phyloP scores from a whole-genome alignment of 2,797 vertebrate species.

The Triplophysa bombifrons region DNA sequence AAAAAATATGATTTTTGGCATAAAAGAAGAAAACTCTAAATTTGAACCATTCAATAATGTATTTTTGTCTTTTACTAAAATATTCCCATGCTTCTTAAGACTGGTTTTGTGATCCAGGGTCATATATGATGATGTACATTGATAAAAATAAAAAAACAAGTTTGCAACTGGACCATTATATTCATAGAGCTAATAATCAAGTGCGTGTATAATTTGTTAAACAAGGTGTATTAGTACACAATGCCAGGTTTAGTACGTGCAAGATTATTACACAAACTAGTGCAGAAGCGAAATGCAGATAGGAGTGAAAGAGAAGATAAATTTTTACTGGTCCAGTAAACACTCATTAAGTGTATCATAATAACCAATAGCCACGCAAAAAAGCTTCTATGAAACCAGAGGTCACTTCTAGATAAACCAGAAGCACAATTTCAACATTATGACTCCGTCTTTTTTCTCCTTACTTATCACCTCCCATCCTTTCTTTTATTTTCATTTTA shows the following conservation, averaged over 20 bases:
- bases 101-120: too few relatives aligned
- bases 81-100: too few relatives aligned
- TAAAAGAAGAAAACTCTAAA: too few relatives aligned
- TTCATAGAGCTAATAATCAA: too few relatives aligned
- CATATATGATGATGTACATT: too few relatives aligned
- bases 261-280: neutral
- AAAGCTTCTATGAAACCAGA: neutral
- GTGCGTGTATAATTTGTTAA: too few relatives aligned
- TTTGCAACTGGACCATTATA: too few relatives aligned
- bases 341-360: neutral
- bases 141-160: too few relatives aligned
- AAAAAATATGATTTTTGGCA: too few relatives aligned
- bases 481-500: neutral
- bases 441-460: too few relatives aligned
- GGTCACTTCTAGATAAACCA: neutral
- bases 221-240: neutral
- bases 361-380: neutral
- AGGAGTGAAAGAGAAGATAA: slow-evolving; percentile 1
- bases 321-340: neutral
- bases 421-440: neutral
- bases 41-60: too few relatives aligned
- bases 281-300: neutral
- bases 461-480: neutral
- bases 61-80: too few relatives aligned
- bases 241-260: neutral